Percentiles rank a stretch among this genome's conserved stretches.
phyloP scores from a whole-genome alignment of 2,888 invertebrate genomes.

The Cantharis lateralis region DNA sequence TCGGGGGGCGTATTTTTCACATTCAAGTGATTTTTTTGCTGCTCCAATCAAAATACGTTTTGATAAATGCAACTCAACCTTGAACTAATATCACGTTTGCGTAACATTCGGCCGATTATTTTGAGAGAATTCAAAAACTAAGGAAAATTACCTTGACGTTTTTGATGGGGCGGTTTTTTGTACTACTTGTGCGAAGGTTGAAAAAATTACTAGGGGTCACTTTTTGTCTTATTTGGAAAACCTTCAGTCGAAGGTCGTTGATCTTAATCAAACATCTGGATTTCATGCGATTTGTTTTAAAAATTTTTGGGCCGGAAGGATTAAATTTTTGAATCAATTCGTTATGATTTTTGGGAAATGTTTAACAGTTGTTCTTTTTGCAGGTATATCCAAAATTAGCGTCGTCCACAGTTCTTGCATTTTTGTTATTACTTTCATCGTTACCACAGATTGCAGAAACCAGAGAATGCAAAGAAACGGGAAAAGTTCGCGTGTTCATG shows the following conservation, averaged over 20 bases:
- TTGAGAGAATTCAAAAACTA: not conserved
- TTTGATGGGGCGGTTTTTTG: not conserved
- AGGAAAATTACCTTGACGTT: not conserved
- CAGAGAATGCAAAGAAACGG: conserved; percentile 20
- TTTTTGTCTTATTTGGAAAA: not conserved
- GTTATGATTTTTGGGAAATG: not conserved
- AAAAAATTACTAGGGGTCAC: not conserved
- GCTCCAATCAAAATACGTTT: no score
- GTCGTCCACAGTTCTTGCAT: not conserved
- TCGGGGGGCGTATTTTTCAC: not conserved
- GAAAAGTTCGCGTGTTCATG: conserved; percentile 36
- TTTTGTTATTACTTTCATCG: not conserved
- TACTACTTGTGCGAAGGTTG: not conserved
- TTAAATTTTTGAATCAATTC: not conserved
- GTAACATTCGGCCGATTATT: not conserved
- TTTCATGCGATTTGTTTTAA: not conserved
- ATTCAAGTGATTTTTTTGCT: not conserved
- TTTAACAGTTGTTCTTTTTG: not conserved
- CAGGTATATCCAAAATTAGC: not conserved
- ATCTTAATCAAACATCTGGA: not conserved
- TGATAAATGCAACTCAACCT: not conserved
- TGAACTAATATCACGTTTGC: not conserved
- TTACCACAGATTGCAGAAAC: not conserved
- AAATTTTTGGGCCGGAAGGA: not conserved
- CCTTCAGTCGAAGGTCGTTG: not conserved